Conservation (phyloP, 1,140 invertebrate genomes). For the honey bee (Apis mellifera) region DNA sequence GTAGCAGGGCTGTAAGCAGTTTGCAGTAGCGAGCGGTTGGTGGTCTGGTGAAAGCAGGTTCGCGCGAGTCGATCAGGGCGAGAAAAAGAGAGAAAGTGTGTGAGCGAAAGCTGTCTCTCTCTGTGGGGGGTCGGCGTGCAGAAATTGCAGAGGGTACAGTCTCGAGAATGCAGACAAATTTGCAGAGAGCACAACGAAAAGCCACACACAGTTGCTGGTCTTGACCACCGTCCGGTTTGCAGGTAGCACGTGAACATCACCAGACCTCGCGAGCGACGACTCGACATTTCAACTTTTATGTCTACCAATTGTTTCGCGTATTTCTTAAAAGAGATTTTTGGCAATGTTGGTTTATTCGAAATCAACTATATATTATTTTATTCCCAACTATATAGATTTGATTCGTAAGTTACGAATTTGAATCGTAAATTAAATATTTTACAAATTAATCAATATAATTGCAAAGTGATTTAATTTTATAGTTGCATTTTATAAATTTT, state of each 20-base stretch:
- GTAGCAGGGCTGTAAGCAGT: conserved; percentile 79
- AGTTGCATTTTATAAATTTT: not conserved
- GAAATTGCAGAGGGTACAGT: conserved; percentile 55
- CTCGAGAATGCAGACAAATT: conserved; percentile 31
- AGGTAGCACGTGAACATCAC: conserved; percentile 70
- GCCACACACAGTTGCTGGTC: conserved; percentile 54
- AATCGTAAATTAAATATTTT: conserved; percentile 1
- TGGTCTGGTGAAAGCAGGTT: conserved; percentile 73
- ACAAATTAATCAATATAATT: not conserved
- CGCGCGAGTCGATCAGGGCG: conserved; percentile 67
- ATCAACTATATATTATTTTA: conserved; percentile 17
- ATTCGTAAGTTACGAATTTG: conserved; percentile 32
- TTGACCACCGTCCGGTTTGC: conserved; percentile 53
- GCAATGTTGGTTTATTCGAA: conserved; percentile 17
- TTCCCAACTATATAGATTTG: conserved; percentile 29
- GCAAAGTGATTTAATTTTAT: not conserved
- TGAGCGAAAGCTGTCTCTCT: conserved; percentile 46
- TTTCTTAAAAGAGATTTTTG: conserved; percentile 27
- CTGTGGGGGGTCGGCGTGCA: conserved; percentile 58
- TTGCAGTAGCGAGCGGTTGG: conserved; percentile 78
- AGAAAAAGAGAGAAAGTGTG: conserved; percentile 46
- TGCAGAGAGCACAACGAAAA: conserved; percentile 55
- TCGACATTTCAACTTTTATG: conserved; percentile 46
- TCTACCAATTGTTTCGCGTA: conserved; percentile 34
- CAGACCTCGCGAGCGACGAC: conserved; percentile 71